Base-by-base conservation (phyloP, 1,140 invertebrate genomes). In the Stenopsyche tienmushanensis region DNA sequence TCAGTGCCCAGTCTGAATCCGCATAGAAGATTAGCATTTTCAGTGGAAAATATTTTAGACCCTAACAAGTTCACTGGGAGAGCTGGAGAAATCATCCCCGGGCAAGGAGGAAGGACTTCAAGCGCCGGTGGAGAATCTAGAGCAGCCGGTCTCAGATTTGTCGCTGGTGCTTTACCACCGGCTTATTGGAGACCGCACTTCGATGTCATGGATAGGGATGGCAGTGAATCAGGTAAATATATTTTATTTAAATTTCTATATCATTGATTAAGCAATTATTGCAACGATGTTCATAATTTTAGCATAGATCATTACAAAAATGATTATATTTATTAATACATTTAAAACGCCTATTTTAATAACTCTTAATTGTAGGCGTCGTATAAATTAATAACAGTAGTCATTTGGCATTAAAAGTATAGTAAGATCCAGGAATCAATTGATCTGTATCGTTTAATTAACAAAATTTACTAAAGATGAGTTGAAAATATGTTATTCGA, bases 11-110 rank as follows among this genome's bases (percentile, higher is more conserved):
- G 64, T 58, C 64, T 73, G 17, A 73, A 75, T 50, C 74, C 72
- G 39, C 74, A 78, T 57, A 72, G 82, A 72, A 80, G 85, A 47
- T 78, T 93, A 52, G 89, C 90, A 0, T 96, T 95, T 77, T 94
- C 92, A 2, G 92, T 96, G 3, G 92, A 95, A 77, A 94, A 96
- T 75, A 95, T 96, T 60, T 78, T 96, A 26, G 92, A 94, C 75
- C 92, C 92, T 0, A 93, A 88, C 65, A 94, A 94, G 76, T 94
- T 95, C 74, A 94, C 90, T 7, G 92, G 92, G 2, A 78, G 76
- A 47, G 13, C 17, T 7, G 60, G 58, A 13, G 66, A 68, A 17
- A 49, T 34, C n/a, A 58, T 39, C 42, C 49, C 62, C 3, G 63
- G 50, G 29, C 10, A 29, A 1, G 52, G 15, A 0, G 34, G 17